Evolutionary conservation across 2,113 vertebrate species (phyloP), one percentile per base, ranked within the genome.

Genomic region (Xiphophorus maculatus): DNA sequence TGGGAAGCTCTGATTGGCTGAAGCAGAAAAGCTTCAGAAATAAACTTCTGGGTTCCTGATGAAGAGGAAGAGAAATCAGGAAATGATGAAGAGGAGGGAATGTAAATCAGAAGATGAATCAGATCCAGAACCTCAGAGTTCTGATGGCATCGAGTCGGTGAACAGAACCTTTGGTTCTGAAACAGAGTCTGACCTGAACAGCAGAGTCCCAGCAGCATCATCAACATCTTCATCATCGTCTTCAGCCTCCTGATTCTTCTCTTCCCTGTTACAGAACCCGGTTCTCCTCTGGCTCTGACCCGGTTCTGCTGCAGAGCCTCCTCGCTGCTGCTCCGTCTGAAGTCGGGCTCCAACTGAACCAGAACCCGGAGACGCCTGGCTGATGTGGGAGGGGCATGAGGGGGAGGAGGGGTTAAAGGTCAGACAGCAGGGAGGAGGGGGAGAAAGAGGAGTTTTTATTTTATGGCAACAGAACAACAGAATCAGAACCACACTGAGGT

Each of bases 141-240:
- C 22, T 25, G 51, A 1, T 58, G 1, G 5, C 1, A 15, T 17
- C 5, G 17, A 5, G 44, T 48, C 5, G 13, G 12, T 37, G 35
- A 42, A 13, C 40, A 42, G 40, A 42, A 42, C 40, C 3, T 13
- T 42, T 15, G 35, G 35, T 62, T 29, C 13, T 14, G 5, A 62
- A 11, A 28, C 10, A 15, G 13, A 22, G 9, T 64, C 87, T 44
- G 28, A 90, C 89, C 89, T 90, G 87, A 84, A 73, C 77, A 83
- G 79, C 67, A 89, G 77, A 90, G 69, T 71, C 69, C 64, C 70
- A 69, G n/a, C 74, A 85, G 13, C 78, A 86, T 11, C 74, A 85
- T 15, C 77, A 85, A 4, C 73, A 74, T 27, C 79, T 37, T 37
- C 35, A 73, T 9, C 75, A 69, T 22, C 70, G 30, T 78, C 73